A percentile compares a stretch with the other conserved stretches of the same genome.
Conservation (phyloP, 2,797 vertebrate species). For the Chaetodon trifasciatus region DNA sequence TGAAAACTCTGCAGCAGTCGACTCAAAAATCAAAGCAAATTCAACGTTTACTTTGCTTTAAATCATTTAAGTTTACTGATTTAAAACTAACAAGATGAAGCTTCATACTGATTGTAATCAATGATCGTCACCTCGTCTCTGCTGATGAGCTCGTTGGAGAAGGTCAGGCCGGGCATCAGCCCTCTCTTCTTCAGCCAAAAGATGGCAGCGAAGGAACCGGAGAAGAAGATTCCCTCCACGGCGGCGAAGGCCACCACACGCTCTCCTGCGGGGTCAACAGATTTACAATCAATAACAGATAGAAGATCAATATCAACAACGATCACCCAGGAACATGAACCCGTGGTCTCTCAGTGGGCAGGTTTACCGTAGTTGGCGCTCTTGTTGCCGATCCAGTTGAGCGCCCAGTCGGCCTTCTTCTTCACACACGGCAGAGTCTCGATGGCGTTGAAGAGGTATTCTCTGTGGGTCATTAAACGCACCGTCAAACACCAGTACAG, state of each 20-base stretch:
- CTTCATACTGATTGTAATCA: too few species aligned
- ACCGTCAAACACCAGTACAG: constrained; percentile 5
- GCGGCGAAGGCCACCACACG: constrained; percentile 96
- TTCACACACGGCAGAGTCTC: constrained; percentile 96
- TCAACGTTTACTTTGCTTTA: too few species aligned
- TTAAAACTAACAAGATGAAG: too few species aligned
- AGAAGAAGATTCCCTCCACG: constrained; percentile 98
- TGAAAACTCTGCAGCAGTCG: too few species aligned
- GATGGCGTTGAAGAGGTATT: constrained; percentile 96
- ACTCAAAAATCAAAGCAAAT: too few species aligned
- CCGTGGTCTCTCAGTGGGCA: too few species aligned
- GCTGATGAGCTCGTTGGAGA: constrained; percentile 97
- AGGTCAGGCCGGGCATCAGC: constrained; percentile 97
- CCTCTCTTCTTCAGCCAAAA: constrained; percentile 99
- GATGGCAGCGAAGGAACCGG: constrained; percentile 96
- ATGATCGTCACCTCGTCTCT: constrained; percentile 91
- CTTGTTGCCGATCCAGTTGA: constrained; percentile 96
- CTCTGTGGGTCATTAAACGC: constrained; percentile 80
- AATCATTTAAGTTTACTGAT: too few species aligned
- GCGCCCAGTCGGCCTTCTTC: constrained; percentile 98
- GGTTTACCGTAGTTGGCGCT: constrained; percentile 87
- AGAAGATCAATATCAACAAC: too few species aligned
- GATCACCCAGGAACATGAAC: too few species aligned
- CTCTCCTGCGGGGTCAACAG: constrained; percentile 68
- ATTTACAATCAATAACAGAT: too few species aligned